Evolutionary conservation across 1,140 invertebrate species (phyloP).

Genomic region (Caerostris darwini): DNA sequence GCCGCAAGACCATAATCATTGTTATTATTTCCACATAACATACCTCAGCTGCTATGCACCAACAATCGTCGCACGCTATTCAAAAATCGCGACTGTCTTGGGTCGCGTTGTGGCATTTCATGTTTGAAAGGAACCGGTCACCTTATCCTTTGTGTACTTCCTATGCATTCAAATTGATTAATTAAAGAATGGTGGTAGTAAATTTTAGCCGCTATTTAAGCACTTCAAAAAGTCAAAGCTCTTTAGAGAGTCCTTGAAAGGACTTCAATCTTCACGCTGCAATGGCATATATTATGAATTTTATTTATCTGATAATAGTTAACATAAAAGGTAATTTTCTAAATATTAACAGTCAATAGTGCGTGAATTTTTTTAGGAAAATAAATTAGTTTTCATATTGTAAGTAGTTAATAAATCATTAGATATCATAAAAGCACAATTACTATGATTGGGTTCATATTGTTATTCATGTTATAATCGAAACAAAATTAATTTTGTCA

Average conservation of each 20-base stretch:
- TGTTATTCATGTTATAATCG: no score
- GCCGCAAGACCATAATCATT: conserved; percentile 27
- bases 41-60: conserved; percentile 16
- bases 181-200: conserved; percentile 33
- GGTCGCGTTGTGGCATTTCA: background rate
- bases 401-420: no score
- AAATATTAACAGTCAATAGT: no score
- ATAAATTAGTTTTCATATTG: no score
- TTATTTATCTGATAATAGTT: background rate
- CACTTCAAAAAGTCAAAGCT: background rate
- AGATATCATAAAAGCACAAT: no score
- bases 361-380: no score
- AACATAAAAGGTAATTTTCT: background rate
- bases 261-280: background rate
- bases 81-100: conserved; percentile 1
- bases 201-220: background rate
- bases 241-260: background rate
- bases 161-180: conserved; percentile 57
- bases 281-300: background rate
- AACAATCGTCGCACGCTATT: conserved; percentile 58
- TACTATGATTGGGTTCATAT: no score
- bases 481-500: no score
- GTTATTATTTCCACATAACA: conserved; percentile 52
- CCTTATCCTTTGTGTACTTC: conserved; percentile 34
- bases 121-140: conserved; percentile 29